Conservation (phyloP, 1,140 invertebrate genomes). For the Bombus pyrosoma region DNA sequence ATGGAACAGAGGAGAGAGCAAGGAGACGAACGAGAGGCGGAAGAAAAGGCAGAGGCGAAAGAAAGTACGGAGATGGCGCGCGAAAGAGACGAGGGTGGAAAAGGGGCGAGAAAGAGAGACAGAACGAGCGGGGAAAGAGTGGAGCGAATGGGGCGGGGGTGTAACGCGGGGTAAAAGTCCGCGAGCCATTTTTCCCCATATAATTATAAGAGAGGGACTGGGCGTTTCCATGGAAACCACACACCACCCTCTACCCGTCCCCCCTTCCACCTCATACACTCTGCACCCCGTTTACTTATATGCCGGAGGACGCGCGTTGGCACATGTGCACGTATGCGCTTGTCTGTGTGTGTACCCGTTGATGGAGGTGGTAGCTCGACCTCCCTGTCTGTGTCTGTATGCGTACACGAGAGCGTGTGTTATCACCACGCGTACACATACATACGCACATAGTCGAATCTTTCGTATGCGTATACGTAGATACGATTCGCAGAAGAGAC, state of each 20-base stretch:
- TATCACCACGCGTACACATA: not conserved
- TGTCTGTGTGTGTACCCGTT: not conserved
- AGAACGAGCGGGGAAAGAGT: constrained; percentile 47
- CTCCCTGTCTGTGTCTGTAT: not conserved
- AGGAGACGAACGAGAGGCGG: constrained; percentile 54
- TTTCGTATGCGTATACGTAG: constrained; percentile 34
- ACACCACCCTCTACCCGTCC: constrained; percentile 76
- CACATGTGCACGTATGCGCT: constrained; percentile 65
- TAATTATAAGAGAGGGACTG: constrained; percentile 79
- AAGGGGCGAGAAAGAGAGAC: constrained; percentile 32
- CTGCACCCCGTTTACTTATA: constrained; percentile 78
- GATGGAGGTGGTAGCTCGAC: constrained; percentile 47
- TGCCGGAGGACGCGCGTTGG: constrained; percentile 74
- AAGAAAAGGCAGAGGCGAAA: constrained; percentile 57
- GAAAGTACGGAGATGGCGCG: constrained; percentile 48
- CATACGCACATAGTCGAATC: not conserved
- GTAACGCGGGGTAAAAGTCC: constrained; percentile 70
- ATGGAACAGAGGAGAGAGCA: constrained; percentile 4
- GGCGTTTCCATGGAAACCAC: constrained; percentile 80
- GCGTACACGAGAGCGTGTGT: constrained; percentile 12
- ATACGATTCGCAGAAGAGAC: constrained; percentile 32
- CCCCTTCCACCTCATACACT: constrained; percentile 61
- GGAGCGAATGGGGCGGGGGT: constrained; percentile 54
- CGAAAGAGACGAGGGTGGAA: constrained; percentile 50
- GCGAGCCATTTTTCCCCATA: constrained; percentile 78